Percentiles rank a stretch among this genome's conserved stretches.
phyloP scores from a whole-genome alignment of 2,888 invertebrate genomes.

The Leptogaster cylindrica region DNA sequence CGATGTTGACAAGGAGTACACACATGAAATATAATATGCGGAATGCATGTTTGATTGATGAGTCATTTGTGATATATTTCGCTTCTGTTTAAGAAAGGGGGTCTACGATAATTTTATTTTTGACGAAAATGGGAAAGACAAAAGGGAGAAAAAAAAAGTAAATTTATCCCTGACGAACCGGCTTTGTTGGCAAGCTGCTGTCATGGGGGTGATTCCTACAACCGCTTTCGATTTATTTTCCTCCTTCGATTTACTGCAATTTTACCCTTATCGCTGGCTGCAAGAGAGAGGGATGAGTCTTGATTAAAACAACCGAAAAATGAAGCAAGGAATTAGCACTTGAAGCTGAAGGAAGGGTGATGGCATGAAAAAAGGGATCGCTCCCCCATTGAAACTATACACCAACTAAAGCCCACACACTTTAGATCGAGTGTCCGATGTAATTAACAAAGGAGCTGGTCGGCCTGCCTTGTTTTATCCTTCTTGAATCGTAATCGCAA shows the following conservation, averaged over 20 bases:
- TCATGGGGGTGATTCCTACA: constrained; percentile 42
- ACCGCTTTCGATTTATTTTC: constrained; percentile 46
- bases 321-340: constrained; percentile 46
- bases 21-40: constrained; percentile 35
- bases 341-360: constrained; percentile 35
- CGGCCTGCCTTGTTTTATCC: background rate
- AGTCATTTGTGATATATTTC: constrained; percentile 45
- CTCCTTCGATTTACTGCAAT: constrained; percentile 42
- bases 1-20: constrained; percentile 7
- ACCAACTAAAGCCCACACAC: constrained; percentile 8
- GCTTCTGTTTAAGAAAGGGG: constrained; percentile 33
- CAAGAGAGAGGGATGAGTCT: constrained; percentile 6
- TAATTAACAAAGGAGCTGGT: constrained; percentile 41
- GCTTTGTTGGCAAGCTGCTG: background rate
- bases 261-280: constrained; percentile 7
- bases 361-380: constrained; percentile 2
- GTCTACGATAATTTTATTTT: background rate
- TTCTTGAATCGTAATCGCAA: constrained; percentile 6
- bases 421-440: constrained; percentile 43
- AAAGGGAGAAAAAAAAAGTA: background rate
- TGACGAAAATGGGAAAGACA: background rate
- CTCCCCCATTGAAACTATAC: constrained; percentile 33
- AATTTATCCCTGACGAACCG: background rate
- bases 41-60: constrained; percentile 48
- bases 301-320: constrained; percentile 47